Conservation (phyloP, 2,113 vertebrate species). For the Elaphurus davidianus region DNA sequence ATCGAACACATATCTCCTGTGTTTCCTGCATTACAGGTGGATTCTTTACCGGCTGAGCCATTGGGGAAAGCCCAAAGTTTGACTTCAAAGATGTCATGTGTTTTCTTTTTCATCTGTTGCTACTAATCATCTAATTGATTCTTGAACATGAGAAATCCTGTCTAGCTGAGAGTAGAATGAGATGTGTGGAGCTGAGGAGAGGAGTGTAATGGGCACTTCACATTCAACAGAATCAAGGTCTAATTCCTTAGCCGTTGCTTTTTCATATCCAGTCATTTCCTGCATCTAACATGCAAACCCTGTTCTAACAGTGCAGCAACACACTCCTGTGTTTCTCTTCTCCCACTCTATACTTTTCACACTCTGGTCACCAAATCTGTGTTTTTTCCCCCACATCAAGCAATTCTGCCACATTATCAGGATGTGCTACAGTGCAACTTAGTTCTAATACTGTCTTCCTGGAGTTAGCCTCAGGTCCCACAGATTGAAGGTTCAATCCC, state of each 20-base stretch:
- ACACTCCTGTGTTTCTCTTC: neutral
- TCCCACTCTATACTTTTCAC: neutral
- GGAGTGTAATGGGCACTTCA: neutral
- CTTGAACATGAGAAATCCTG: constrained; percentile 20
- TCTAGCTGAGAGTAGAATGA: neutral
- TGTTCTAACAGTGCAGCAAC: neutral
- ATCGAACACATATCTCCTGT: neutral
- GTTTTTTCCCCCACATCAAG: neutral
- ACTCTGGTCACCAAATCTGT: neutral
- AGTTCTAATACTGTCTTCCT: neutral
- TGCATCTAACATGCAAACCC: neutral
- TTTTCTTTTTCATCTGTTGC: neutral
- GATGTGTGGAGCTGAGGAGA: neutral
- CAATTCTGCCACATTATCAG: neutral
- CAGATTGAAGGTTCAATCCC: neutral
- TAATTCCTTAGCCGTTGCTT: neutral
- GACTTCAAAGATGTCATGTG: neutral
- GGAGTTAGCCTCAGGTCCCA: neutral
- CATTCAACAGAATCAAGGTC: neutral
- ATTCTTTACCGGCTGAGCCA: neutral
- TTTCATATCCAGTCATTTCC: neutral
- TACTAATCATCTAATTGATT: neutral
- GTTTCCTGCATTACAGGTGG: neutral
- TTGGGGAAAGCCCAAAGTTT: neutral
- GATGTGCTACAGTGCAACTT: neutral